These are phyloP conservation scores for Orthosia cruda DNA, from an alignment of 2,888 invertebrate genomes.

Conservation along the genomic window DNA sequence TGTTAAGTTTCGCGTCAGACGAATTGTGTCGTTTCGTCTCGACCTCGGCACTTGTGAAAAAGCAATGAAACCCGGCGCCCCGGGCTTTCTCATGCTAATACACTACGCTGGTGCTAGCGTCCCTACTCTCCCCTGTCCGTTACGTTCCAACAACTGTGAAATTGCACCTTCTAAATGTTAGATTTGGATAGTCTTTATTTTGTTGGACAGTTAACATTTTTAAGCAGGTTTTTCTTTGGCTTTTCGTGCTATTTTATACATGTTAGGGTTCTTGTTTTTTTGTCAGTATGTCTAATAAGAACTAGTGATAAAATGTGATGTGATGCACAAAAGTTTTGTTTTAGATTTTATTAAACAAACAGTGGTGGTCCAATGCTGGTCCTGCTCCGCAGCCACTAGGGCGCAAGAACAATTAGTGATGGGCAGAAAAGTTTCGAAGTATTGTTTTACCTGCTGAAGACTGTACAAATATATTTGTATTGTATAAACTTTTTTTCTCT, in stretches of 20 bases:
- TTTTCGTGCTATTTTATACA: neutral
- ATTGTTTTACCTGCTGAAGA: no score
- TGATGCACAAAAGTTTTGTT: no score
- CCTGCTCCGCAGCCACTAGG: no score
- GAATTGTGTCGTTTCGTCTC: constrained; percentile 71
- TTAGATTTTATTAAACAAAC: no score
- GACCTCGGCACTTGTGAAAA: constrained; percentile 71
- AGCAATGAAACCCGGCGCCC: constrained; percentile 71
- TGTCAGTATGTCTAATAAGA: no score
- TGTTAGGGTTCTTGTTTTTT: neutral
- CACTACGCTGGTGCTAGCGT: constrained; percentile 56
- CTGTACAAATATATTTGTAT: no score
- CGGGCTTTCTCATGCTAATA: constrained; percentile 81
- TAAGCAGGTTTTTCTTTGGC: neutral
- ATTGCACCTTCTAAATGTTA: constrained; percentile 83
- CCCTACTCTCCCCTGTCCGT: constrained; percentile 73
- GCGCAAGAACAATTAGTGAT: no score
- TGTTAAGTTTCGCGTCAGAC: constrained; percentile 68
- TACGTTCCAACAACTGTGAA: constrained; percentile 84
- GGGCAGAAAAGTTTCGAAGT: no score
- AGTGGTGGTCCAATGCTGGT: no score
- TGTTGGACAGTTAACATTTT: constrained; percentile 39
- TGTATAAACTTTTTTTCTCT: no score
- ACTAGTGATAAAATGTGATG: no score
- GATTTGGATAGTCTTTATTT: constrained; percentile 72